Evolutionary conservation across 2,888 invertebrate genomes (phyloP).

Genomic region (Venusia cambrica): DNA sequence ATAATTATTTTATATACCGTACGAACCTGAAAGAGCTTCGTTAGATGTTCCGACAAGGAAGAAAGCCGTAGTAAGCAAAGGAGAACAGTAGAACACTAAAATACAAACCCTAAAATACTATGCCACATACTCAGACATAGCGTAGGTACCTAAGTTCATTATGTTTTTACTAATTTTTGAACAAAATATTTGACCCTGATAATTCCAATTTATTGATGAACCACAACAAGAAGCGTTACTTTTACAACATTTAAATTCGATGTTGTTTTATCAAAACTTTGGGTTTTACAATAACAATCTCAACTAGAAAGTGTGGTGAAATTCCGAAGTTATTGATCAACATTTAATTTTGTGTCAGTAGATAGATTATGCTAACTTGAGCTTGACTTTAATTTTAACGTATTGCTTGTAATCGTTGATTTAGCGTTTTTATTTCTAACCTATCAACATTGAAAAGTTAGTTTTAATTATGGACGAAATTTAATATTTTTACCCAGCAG

Average conservation of each 20-base stretch:
- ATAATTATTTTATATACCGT: conserved; percentile 60
- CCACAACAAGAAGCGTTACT: conserved; percentile 68
- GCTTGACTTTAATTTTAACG: conserved; percentile 54
- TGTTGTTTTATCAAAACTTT: conserved; percentile 63
- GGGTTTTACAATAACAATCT: conserved; percentile 47
- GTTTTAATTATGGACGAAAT: too few relatives aligned
- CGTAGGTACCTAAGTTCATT: conserved; percentile 16
- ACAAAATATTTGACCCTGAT: conserved; percentile 76
- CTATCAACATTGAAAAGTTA: too few relatives aligned
- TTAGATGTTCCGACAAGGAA: conserved; percentile 45
- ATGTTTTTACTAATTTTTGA: conserved; percentile 52
- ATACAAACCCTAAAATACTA: too few relatives aligned
- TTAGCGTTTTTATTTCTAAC: conserved; percentile 38
- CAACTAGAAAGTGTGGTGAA: conserved; percentile 54
- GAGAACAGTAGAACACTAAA: conserved; percentile 40
- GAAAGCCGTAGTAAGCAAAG: conserved; percentile 62
- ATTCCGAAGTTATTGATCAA: conserved; percentile 21
- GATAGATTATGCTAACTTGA: conserved; percentile 64
- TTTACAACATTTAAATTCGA: conserved; percentile 76
- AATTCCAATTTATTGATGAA: conserved; percentile 73
- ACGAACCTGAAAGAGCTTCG: conserved; percentile 33
- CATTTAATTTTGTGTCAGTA: conserved; percentile 44
- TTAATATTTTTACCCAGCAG: too few relatives aligned
- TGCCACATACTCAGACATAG: conserved; percentile 43
- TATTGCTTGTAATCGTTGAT: conserved; percentile 72